A percentile compares a stretch with the other conserved stretches of the same genome.
Conservation (phyloP, 2,797 vertebrate species). For the Sphenodon punctatus region DNA sequence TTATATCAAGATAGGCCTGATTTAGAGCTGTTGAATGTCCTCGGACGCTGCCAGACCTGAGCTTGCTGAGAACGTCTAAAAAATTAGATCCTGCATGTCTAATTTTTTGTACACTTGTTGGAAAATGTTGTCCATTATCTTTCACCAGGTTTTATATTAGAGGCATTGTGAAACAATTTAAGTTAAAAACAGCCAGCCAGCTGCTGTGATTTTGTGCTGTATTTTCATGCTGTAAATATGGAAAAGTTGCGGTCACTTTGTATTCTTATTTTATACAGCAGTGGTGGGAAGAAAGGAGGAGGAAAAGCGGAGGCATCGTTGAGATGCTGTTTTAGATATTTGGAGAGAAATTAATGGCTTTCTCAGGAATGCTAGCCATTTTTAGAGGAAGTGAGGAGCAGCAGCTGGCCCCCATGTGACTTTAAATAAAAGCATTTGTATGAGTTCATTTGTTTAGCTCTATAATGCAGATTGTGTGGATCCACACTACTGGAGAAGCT, state of each 20-base stretch:
- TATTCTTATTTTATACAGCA: background rate
- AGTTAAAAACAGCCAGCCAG: background rate
- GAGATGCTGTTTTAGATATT: background rate
- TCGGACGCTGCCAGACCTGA: background rate
- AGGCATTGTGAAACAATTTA: background rate
- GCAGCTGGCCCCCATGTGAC: constrained; percentile 32
- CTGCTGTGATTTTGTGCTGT: too few species aligned
- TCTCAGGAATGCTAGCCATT: constrained; percentile 29
- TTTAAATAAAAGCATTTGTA: constrained; percentile 12
- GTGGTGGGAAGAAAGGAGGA: too few species aligned
- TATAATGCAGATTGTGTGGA: background rate
- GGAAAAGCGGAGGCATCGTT: background rate
- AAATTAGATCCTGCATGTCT: background rate
- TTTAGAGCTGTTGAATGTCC: background rate
- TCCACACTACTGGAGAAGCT: fast-evolving
- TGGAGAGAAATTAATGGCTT: background rate
- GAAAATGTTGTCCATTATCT: background rate
- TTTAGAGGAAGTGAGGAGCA: background rate
- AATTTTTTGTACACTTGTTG: background rate
- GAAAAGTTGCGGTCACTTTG: background rate
- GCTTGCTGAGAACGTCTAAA: background rate
- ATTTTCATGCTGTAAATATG: background rate
- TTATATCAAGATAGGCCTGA: background rate
- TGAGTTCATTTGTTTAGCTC: background rate
- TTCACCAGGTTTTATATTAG: too few species aligned